Evolutionary conservation across 2,113 vertebrate species (phyloP).

Genomic region (Takifugu flavidus): DNA sequence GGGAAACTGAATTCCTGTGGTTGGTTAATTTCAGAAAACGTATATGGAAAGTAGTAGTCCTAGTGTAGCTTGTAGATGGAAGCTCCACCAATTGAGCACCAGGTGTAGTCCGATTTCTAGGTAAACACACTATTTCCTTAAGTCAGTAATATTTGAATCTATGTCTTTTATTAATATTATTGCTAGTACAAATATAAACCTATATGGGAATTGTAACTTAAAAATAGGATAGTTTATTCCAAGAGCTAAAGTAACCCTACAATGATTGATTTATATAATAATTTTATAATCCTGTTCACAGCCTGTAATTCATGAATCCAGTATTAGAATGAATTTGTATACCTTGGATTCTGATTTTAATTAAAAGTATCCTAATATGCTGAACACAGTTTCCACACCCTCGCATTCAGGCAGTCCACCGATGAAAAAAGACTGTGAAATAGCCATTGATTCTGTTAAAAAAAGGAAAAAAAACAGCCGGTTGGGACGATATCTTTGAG

Average conservation of each 20-base stretch:
- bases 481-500: constrained; percentile 46
- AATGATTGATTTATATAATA: no score
- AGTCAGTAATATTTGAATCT: constrained; percentile 43
- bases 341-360: neutral
- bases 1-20: no score
- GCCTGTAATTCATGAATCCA: neutral
- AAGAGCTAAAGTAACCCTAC: neutral
- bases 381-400: neutral
- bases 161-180: constrained; percentile 26
- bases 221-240: neutral
- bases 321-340: neutral
- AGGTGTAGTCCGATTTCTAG: no score
- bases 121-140: neutral
- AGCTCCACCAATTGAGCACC: no score
- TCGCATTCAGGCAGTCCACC: constrained; percentile 18
- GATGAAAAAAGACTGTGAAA: constrained; percentile 54
- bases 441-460: constrained; percentile 60
- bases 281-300: no score
- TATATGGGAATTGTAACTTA: neutral
- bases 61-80: no score
- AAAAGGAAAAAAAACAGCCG: constrained; percentile 33
- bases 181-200: constrained; percentile 41
- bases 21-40: no score
- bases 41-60: no score
- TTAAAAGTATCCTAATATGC: neutral